Evolutionary conservation across 2,888 invertebrate species (phyloP), one percentile per base, ranked within the genome.

Genomic region (Tyria jacobaeae): DNA sequence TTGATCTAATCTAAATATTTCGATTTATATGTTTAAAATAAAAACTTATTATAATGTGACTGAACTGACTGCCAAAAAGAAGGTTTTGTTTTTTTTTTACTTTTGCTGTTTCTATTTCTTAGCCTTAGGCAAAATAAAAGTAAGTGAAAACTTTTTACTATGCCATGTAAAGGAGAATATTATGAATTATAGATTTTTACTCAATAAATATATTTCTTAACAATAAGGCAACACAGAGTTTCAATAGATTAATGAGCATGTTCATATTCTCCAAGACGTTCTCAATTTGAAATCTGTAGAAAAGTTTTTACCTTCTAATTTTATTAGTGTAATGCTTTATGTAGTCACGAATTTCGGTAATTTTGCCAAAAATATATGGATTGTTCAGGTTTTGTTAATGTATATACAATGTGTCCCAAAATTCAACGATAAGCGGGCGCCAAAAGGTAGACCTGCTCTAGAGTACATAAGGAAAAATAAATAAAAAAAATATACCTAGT

Each of bases 221-320:
- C n/a, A n/a, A n/a, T n/a, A n/a, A n/a, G n/a, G n/a, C n/a, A n/a
- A n/a, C n/a, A n/a, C n/a, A n/a, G n/a, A n/a, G 73, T 72, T 21
- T 6, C 47, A 39, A 24, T 51, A n/a, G n/a, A n/a, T 53, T 60
- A 58, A 44, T 57, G 73, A 61, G 68, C 75, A 39, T 57, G 71
- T 60, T 68, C 61, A 41, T 61, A 64, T 61, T 57, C 41, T 27
- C 39, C 21, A 12, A 10, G 12, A 41, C 39, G 39, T 60, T 62
- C 21, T 48, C 50, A 68, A 60, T 54, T 49, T 55, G n/a, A 51
- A 58, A 58, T 50, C 17, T 9, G 25, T 34, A 54, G 39, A 12
- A 21, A 53, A 35, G 15, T 24, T 47, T 39, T 14, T 39, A 21
- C 21, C 21, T 21, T 44, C 21, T 44, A 44, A 50, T 44, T 56